phyloP scores from a whole-genome alignment of 2,797 vertebrate species.

The Enteromius anoplus region DNA sequence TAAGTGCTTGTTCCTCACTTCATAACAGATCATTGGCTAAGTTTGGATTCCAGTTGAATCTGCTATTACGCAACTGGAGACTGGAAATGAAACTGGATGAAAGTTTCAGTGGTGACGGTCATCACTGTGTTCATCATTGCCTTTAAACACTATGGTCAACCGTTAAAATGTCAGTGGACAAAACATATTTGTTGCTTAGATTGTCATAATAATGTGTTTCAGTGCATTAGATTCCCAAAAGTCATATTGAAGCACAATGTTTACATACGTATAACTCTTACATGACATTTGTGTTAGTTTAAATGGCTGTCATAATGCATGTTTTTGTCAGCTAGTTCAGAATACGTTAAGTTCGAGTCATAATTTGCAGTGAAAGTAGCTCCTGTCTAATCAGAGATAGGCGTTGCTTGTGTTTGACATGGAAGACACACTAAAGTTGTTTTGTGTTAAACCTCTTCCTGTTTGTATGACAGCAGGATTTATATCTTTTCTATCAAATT shows the following conservation, averaged over 20 bases:
- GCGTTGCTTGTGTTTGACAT: slow-evolving; percentile 42
- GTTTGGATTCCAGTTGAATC: neutral
- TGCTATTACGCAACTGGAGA: neutral
- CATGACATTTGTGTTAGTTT: neutral
- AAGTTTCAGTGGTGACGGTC: neutral
- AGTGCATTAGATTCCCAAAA: neutral
- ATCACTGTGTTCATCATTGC: slow-evolving; percentile 19
- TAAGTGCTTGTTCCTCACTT: neutral
- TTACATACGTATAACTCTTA: neutral
- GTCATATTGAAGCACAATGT: neutral
- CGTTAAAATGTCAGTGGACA: neutral
- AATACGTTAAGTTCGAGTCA: slow-evolving; percentile 49
- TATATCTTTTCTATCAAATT: slow-evolving; percentile 66
- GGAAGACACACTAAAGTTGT: slow-evolving; percentile 31
- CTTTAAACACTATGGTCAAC: slow-evolving; percentile 4
- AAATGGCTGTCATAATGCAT: neutral
- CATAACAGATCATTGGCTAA: neutral
- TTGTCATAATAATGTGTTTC: neutral
- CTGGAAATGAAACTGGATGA: slow-evolving; percentile 38
- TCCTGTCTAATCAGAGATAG: slow-evolving; percentile 37
- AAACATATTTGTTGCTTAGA: neutral
- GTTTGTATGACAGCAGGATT: slow-evolving; percentile 66
- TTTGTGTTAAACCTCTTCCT: slow-evolving; percentile 69
- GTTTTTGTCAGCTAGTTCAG: slow-evolving; percentile 31
- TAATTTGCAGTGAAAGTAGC: slow-evolving; percentile 34